Evolutionary conservation across 2,888 invertebrate genomes (phyloP).

Genomic region (Uloborus plumipes): DNA sequence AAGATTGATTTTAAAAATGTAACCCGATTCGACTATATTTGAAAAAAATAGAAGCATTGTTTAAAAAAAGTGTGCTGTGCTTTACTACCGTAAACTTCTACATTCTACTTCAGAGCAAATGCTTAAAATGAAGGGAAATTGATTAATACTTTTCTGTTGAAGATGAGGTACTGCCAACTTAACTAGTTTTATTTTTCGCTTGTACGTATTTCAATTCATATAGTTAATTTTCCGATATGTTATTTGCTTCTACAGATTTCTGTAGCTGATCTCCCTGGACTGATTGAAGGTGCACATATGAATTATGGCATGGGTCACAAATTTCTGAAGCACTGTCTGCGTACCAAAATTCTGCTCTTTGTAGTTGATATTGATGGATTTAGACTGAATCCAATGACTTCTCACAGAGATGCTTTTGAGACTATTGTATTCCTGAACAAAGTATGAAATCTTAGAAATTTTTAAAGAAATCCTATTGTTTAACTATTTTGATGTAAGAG

Average conservation of each 20-base stretch:
- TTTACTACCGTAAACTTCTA: too few relatives aligned
- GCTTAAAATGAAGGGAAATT: too few relatives aligned
- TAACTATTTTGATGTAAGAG: too few relatives aligned
- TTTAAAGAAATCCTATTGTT: too few relatives aligned
- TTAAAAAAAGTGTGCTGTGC: too few relatives aligned
- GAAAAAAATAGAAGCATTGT: too few relatives aligned
- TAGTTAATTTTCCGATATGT: not conserved
- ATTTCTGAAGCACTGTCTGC: slow-evolving; percentile 93
- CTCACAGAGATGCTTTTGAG: slow-evolving; percentile 81
- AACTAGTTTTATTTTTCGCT: too few relatives aligned
- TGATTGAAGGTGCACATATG: slow-evolving; percentile 94
- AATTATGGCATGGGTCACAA: slow-evolving; percentile 76
- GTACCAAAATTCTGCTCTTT: slow-evolving; percentile 88
- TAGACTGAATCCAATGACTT: slow-evolving; percentile 80
- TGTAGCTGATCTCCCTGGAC: slow-evolving; percentile 93
- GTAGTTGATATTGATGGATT: slow-evolving; percentile 94
- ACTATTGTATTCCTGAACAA: slow-evolving; percentile 87
- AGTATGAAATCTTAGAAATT: slow-evolving; percentile 68
- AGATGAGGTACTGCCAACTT: too few relatives aligned
- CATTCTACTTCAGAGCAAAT: too few relatives aligned
- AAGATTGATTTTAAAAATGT: too few relatives aligned
- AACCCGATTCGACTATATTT: too few relatives aligned
- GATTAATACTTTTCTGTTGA: too few relatives aligned
- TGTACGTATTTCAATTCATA: not conserved
- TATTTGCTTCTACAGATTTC: slow-evolving; percentile 75